Evolutionary conservation across 2,113 vertebrate genomes (phyloP).

Genomic region (Phasianus colchicus): DNA sequence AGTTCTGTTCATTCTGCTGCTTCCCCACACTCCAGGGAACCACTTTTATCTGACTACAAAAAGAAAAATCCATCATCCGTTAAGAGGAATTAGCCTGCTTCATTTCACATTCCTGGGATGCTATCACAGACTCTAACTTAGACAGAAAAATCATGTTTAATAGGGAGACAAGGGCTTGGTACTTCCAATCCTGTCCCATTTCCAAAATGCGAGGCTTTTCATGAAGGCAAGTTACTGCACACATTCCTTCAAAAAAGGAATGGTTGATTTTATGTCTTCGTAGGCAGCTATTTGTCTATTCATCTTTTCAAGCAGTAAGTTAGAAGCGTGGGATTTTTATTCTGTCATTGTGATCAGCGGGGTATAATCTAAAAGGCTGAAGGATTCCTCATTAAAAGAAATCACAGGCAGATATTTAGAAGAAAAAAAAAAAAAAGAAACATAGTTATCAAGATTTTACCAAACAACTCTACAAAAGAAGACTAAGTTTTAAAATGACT

Average conservation of each 20-base stretch:
- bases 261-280: background rate
- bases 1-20: background rate
- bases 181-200: background rate
- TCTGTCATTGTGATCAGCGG: background rate
- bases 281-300: background rate
- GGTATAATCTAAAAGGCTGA: background rate
- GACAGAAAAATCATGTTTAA: background rate
- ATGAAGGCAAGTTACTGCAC: background rate
- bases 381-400: background rate
- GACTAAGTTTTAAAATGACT: background rate
- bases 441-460: background rate
- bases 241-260: background rate
- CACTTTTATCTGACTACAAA: conserved; percentile 20
- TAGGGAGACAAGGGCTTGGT: background rate
- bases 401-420: background rate
- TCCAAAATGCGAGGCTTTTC: background rate
- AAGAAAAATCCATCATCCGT: conserved; percentile 44
- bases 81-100: conserved; percentile 22
- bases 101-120: conserved; percentile 18
- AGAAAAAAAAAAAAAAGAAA: background rate
- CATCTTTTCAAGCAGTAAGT: background rate
- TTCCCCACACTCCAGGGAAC: background rate
- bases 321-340: background rate
- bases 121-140: background rate
- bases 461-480: background rate